phyloP scores from a whole-genome alignment of 2,113 vertebrate genomes.

The Sylvicapra grimmia region DNA sequence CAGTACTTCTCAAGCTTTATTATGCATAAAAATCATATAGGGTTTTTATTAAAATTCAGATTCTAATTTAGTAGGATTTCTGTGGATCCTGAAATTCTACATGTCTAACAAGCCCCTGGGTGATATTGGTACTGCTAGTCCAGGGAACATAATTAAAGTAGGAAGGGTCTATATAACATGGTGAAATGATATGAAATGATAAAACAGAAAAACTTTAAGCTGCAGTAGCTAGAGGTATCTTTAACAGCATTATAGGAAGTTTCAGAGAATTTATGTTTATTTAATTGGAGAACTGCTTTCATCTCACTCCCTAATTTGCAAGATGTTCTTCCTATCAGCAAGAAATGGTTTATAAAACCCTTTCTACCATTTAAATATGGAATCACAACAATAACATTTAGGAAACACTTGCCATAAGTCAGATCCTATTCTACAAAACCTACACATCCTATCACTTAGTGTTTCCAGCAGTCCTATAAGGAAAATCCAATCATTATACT shows the following conservation, averaged over 20 bases:
- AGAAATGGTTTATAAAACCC: background rate
- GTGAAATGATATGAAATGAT: background rate
- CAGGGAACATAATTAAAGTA: background rate
- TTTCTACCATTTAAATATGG: background rate
- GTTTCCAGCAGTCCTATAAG: background rate
- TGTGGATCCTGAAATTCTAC: background rate
- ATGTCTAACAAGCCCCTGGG: background rate
- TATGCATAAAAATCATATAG: background rate
- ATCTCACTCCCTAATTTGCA: background rate
- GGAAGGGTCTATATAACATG: background rate
- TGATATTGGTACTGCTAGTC: background rate
- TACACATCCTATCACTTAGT: background rate
- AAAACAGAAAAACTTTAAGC: background rate
- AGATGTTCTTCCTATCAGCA: background rate
- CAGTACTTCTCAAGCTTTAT: background rate
- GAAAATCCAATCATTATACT: background rate
- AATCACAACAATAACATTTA: background rate
- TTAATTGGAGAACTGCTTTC: background rate
- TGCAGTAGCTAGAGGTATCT: background rate
- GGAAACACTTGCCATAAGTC: background rate
- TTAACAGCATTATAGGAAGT: background rate
- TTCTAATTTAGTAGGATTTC: background rate
- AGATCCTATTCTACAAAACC: background rate
- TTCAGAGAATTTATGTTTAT: background rate
- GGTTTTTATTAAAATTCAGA: background rate